Percentiles rank a stretch among this genome's conserved stretches.
These are phyloP conservation scores for Micropoecilia bifurca DNA, from an alignment of 2,797 vertebrate species.

Conservation along the genomic window DNA sequence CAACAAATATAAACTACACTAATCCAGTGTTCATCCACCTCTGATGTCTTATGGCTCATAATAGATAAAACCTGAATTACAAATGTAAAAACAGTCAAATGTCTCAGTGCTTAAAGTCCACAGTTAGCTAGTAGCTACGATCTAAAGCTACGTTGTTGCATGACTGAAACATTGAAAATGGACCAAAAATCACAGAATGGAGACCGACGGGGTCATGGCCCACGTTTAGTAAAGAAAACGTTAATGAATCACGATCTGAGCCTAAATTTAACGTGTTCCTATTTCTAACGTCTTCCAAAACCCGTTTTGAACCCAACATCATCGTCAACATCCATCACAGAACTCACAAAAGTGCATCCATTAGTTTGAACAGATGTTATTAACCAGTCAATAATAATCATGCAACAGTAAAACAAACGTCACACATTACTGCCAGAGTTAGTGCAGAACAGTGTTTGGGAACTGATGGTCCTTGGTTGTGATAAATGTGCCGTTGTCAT, in stretches of 20 bases:
- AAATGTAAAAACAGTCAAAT: background rate
- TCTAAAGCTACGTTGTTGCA: background rate
- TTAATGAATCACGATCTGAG: background rate
- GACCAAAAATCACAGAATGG: too few relatives aligned
- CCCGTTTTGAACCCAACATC: conserved; percentile 47
- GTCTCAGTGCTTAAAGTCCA: background rate
- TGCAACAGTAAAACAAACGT: conserved; percentile 53
- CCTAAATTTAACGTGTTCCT: background rate
- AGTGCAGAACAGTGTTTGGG: conserved; percentile 13
- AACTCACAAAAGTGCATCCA: conserved; percentile 35
- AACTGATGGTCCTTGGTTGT: background rate
- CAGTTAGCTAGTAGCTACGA: background rate
- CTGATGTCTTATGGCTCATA: background rate
- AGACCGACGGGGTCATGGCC: too few relatives aligned
- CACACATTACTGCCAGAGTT: conserved; percentile 8
- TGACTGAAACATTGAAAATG: too few relatives aligned
- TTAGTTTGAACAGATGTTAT: conserved; percentile 30
- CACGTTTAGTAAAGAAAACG: background rate
- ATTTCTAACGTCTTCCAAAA: conserved; percentile 38
- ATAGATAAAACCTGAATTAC: background rate
- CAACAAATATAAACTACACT: background rate
- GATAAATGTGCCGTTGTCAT: background rate
- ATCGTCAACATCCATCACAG: conserved; percentile 55
- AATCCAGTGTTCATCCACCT: background rate
- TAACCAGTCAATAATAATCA: conserved; percentile 41